These are phyloP conservation scores for Drosophila ezoana DNA, from an alignment of 2,888 invertebrate genomes.

Conservation along the genomic window DNA sequence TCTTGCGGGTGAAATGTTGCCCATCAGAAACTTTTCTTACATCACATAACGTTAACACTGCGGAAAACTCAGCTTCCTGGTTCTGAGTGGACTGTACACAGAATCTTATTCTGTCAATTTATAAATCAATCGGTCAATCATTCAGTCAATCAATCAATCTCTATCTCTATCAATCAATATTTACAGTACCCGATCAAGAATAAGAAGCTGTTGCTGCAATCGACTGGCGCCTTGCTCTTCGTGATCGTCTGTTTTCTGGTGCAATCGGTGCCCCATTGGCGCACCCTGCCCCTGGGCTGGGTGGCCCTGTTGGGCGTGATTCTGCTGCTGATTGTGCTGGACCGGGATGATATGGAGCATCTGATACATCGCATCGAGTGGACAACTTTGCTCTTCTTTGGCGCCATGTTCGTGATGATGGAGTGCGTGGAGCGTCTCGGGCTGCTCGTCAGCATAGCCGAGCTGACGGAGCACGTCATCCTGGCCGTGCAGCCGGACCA, in stretches of 20 bases:
- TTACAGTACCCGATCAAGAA: conserved; percentile 93
- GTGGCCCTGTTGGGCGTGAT: conserved; percentile 93
- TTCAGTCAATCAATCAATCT: neutral
- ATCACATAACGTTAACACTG: too few species aligned
- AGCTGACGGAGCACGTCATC: conserved; percentile 89
- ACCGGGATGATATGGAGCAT: conserved; percentile 85
- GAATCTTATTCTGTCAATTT: neutral
- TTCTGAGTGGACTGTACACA: neutral
- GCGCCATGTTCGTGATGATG: conserved; percentile 85
- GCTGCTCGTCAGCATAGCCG: conserved; percentile 92
- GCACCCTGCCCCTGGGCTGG: conserved; percentile 92
- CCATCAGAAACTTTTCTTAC: too few species aligned
- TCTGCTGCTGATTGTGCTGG: conserved; percentile 91
- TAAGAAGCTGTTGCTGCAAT: conserved; percentile 90
- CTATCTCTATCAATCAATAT: neutral
- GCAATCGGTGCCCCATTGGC: conserved; percentile 91
- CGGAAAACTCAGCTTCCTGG: neutral
- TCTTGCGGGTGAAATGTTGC: too few species aligned
- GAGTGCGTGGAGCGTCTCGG: conserved; percentile 91
- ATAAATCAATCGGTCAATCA: neutral
- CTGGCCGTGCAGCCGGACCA: conserved; percentile 88
- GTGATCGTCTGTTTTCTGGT: conserved; percentile 93
- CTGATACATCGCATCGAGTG: conserved; percentile 84
- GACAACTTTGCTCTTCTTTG: conserved; percentile 84
- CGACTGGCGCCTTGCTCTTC: conserved; percentile 88